Conservation (phyloP, 2,888 invertebrate genomes). For the Leistus spinibarbis region DNA sequence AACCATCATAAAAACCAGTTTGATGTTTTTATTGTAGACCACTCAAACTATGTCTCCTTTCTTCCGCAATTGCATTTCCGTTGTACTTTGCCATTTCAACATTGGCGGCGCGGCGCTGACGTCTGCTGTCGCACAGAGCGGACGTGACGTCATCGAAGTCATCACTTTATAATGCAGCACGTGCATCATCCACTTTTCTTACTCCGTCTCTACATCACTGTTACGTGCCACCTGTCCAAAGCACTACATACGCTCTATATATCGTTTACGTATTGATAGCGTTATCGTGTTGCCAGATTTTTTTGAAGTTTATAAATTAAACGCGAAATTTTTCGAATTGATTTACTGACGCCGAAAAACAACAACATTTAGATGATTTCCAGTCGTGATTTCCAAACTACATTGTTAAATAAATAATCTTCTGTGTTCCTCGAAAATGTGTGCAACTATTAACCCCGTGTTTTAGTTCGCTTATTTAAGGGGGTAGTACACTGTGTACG, state of each 20-base stretch:
- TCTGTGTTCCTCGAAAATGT: no score
- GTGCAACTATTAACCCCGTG: no score
- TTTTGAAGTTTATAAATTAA: not conserved
- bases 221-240: slow-evolving; percentile 2
- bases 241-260: not conserved
- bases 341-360: no score
- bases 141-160: slow-evolving; percentile 19
- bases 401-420: no score
- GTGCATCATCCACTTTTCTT: not conserved
- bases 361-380: no score
- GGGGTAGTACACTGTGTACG: no score
- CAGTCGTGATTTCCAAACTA: no score
- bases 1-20: not conserved
- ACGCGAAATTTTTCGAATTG: not conserved
- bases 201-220: not conserved
- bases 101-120: not conserved
- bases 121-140: not conserved
- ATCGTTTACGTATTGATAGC: not conserved
- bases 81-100: not conserved
- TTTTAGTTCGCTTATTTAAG: no score
- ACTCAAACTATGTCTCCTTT: not conserved
- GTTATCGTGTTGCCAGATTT: not conserved
- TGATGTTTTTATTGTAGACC: not conserved
- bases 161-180: slow-evolving; percentile 35
- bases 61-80: not conserved